Conservation (phyloP, 2,888 invertebrate genomes). For the Rugalucina vietnamica region DNA sequence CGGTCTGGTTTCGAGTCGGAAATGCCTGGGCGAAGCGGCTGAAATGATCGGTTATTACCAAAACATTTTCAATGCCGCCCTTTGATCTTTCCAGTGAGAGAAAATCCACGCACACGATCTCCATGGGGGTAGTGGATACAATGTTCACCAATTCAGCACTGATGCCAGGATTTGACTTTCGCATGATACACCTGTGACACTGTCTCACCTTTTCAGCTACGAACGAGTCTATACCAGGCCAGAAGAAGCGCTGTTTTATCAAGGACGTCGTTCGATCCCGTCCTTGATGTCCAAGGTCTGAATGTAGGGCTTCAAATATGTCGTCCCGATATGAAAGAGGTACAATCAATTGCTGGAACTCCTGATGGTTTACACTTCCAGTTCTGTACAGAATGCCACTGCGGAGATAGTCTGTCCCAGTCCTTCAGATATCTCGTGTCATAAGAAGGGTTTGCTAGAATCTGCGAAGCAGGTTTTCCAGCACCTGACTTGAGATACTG, state of each 20-base stretch:
- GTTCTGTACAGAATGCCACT: conserved; percentile 30
- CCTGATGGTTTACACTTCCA: background rate
- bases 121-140: conserved; percentile 2
- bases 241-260: conserved; percentile 26
- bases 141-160: conserved; percentile 8
- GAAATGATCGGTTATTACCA: conserved; percentile 46
- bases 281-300: conserved; percentile 46
- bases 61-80: conserved; percentile 41
- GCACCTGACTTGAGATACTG: background rate
- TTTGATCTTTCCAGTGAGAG: conserved; percentile 38
- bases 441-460: background rate
- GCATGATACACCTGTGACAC: background rate
- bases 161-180: background rate
- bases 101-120: conserved; percentile 25
- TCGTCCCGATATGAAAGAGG: conserved; percentile 5
- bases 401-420: conserved; percentile 22
- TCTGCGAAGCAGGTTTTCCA: background rate
- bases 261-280: conserved; percentile 27
- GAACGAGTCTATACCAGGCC: conserved; percentile 18
- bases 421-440: background rate
- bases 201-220: background rate
- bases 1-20: conserved; percentile 36
- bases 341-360: conserved; percentile 26
- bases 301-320: conserved; percentile 26
- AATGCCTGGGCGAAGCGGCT: conserved; percentile 33